Base-by-base conservation (phyloP, 2,888 invertebrate genomes). In the Chaetogeoica ovagalla region DNA sequence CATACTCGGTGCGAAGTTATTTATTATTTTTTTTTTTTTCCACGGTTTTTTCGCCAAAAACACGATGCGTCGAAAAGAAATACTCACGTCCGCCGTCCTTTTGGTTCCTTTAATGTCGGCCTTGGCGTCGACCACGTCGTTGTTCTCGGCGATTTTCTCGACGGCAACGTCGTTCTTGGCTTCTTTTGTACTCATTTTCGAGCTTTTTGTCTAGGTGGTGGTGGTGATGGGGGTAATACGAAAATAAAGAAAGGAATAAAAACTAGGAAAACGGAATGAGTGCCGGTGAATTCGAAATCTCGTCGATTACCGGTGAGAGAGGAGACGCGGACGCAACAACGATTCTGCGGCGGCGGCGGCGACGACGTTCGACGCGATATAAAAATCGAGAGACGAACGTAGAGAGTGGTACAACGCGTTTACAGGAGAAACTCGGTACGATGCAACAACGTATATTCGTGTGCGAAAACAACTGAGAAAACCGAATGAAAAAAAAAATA, bases 61-160 rank as follows among this genome's bases (percentile, higher is more conserved):
- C 5, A 21, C 19, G 19, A 30, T n/a, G 11, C 48, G 11, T 9
- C 8, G 13, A 13, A 43, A 15, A 57, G 23, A 21, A 74, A 21
- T 81, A 90, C 93, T 92, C 88, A 94, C 94, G 91, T 94, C 94
- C 86, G 93, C 93, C 89, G 93, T 91, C 89, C 94, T 91, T 89
- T 94, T 94, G 87, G 92, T 92, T 88, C 93, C 94, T 89, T 94
- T 94, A 86, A 93, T 89, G 87, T 93, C 93, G 88, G 92, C 91
- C 89, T 93, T 93, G 81, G 91, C 90, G 87, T 93, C 93, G 82
- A 86, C 87, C 84, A 90, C 88, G 86, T 90, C 90, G 89, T 93
- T 93, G 89, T 93, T 93, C 86, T 93, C 93, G 84, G 86, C 93
- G 86, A 90, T 89, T 90, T 93, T 93, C 89, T 93, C 93, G 84